Percentiles rank a stretch among this genome's conserved stretches.
phyloP scores from a whole-genome alignment of 2,113 vertebrate species.

The Thermophis baileyi region DNA sequence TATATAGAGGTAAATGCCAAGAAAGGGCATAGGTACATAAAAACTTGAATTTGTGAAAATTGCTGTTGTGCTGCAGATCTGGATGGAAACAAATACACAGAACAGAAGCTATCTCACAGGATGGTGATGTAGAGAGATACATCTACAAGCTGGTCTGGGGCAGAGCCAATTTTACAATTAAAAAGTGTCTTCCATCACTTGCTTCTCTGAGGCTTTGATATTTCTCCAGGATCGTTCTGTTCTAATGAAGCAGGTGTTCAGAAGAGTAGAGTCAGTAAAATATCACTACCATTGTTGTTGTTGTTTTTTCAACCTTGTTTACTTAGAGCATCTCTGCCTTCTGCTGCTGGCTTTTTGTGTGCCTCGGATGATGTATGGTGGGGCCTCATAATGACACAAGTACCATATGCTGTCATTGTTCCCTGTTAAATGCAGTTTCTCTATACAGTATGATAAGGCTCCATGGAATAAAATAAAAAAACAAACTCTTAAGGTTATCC shows the following conservation, averaged over 20 bases:
- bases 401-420: slow-evolving; percentile 4
- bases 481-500: neutral
- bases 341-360: slow-evolving; percentile 2
- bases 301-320: neutral
- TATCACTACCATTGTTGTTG: neutral
- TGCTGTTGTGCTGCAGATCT: neutral
- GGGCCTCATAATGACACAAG: slow-evolving; percentile 6
- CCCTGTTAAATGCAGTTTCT: neutral
- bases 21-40: neutral
- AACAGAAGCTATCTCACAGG: neutral
- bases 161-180: neutral
- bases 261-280: neutral
- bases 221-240: neutral
- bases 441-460: neutral
- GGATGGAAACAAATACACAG: rapidly evolving
- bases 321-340: neutral
- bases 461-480: neutral
- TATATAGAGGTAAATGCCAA: neutral
- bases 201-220: neutral
- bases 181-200: neutral
- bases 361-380: neutral
- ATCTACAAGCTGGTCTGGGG: neutral
- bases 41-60: neutral
- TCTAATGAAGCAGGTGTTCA: slow-evolving; percentile 8
- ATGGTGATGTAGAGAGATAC: neutral